Evolutionary conservation across 2,113 vertebrate species (phyloP), one percentile per base, ranked within the genome.

Genomic region (Periophthalmus modestus): DNA sequence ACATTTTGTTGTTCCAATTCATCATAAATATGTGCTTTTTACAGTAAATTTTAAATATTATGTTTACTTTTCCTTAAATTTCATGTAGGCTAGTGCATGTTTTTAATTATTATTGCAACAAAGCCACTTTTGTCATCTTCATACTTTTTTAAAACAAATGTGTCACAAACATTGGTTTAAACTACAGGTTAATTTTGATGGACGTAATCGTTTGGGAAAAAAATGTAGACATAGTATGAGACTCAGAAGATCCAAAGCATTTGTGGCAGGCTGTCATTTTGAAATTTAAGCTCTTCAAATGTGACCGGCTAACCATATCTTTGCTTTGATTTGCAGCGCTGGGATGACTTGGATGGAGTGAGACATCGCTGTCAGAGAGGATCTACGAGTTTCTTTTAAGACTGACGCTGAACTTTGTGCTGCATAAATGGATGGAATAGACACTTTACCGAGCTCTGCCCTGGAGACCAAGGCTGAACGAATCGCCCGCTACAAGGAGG

Each of bases 401-500:
- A 59, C 47, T 21, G 33, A 54, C 50, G 36, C 48, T 11, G 24
- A 73, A 55, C 46, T 66, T n/a, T n/a, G 62, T 74, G 68, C 24
- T 52, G 33, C 61, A 23, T 58, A 69, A 34, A 92, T 92, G 91
- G 91, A 92, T 69, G 84, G 78, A 23, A 28, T 93, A 72, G 91
- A 93, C 67, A 81, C 92, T 79, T 81, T 93, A 67, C 90, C 91
- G 83, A 91, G 82, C 84, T 89, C 90, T 1, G 70, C 87, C 16
- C 70, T 81, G 23, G 93, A 95, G 68, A 92, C 93, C 65, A 94
- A 94, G 81, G 94, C 94, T 12, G 93, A 94, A 69, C 89, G 93
- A 24, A 95, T 95, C 4, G 94, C 94, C 21, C 89, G 93, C 75
- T 94, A 94, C 90, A 95, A 95, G 72, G 93, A 93, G 2, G 93